Evolutionary conservation across 1,140 invertebrate genomes (phyloP), one percentile per base, ranked within the genome.

Genomic region (Pogonomyrmex barbatus): DNA sequence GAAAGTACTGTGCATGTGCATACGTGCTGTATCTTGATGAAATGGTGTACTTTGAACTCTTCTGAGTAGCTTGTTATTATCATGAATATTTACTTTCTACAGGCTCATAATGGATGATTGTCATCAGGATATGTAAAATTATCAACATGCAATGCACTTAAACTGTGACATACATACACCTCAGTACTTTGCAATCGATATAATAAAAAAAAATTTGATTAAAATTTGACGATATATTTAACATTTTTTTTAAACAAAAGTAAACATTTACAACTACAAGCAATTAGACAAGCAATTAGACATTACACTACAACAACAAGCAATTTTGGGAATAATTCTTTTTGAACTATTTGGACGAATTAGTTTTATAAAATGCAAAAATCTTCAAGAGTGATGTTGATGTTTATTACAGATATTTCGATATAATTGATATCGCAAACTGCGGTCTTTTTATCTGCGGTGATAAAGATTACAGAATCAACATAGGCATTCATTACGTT

Each of bases 401-500:
- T 45, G 42, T 45, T 4, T 45, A 56, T 24, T n/a, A n/a, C 17
- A n/a, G 54, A n/a, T 56, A 56, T 56, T 17, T 8, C 4, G 6
- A 6, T 36, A 36, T 36, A 36, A 63, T 39, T 6, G 14, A 8
- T 65, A 65, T 39, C 9, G 30, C 33, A 62, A 62, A 60, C 10
- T 60, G 24, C 1, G 10, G 3, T 4, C 9, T 10, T 30, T 70
- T 70, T 47, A 30, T 70, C 24, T 24, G 24, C 24, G 24, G 24
- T 24, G 24, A 14, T 45, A 68, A 47, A 30, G 39, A 68, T 68
- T 68, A 68, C 12, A 24, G 8, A 67, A 67, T 67, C n/a, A 24
- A 67, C 62, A 42, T 0, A 65, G n/a, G 17, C 63, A 45, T 4
- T 4, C 0, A 8, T 6, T 56, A 6, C 2, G 2, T 24, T 45